Conservation (phyloP, 2,113 vertebrate genomes). For the Cairina moschata region DNA sequence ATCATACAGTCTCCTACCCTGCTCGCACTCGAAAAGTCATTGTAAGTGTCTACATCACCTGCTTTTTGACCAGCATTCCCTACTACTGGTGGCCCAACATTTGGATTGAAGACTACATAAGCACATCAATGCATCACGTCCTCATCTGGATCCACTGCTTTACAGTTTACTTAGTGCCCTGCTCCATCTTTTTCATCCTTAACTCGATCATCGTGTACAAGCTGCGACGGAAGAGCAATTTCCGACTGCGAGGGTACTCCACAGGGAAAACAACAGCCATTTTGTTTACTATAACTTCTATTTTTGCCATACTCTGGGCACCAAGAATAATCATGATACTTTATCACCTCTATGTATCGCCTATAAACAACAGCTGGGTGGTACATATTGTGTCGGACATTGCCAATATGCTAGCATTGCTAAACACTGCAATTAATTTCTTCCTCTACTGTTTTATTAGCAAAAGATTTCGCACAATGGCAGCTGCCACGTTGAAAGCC, state of each 20-base stretch:
- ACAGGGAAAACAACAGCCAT: constrained; percentile 97
- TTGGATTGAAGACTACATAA: constrained; percentile 87
- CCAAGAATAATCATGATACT: constrained; percentile 92
- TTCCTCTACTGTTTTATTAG: constrained; percentile 99
- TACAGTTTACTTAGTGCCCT: constrained; percentile 92
- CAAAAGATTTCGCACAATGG: constrained; percentile 95
- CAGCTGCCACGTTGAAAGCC: constrained; percentile 87
- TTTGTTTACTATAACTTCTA: constrained; percentile 92
- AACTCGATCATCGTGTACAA: constrained; percentile 93
- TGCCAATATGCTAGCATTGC: constrained; percentile 94
- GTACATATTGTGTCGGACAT: constrained; percentile 88
- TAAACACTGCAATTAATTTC: constrained; percentile 98
- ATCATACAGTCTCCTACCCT: constrained; percentile 94
- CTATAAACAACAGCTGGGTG: constrained; percentile 83
- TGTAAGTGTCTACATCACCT: constrained; percentile 87
- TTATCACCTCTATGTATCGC: constrained; percentile 91
- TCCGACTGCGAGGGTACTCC: constrained; percentile 92
- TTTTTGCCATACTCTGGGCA: constrained; percentile 94
- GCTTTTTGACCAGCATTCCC: constrained; percentile 90
- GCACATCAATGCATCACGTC: constrained; percentile 87
- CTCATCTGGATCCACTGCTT: constrained; percentile 95
- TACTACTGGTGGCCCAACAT: constrained; percentile 99
- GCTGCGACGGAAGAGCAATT: constrained; percentile 88
- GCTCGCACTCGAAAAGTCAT: constrained; percentile 93
- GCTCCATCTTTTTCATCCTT: constrained; percentile 93